These are phyloP conservation scores for Chironomus tentans DNA, from an alignment of 2,888 invertebrate genomes.

Conservation along the genomic window DNA sequence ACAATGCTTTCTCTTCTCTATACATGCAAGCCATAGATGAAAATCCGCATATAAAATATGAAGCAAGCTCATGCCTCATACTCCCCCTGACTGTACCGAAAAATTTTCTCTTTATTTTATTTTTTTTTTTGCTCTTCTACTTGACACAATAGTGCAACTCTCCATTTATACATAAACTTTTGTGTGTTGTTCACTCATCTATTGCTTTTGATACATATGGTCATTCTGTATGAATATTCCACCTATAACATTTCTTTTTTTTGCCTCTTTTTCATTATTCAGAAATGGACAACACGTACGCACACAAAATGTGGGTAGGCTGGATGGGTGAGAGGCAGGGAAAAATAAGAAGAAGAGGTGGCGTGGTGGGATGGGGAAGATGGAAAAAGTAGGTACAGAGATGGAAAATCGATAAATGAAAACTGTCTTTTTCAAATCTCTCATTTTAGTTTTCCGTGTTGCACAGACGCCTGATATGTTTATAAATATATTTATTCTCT, in stretches of 20 bases:
- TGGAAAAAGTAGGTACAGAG: neutral
- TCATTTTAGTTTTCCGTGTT: conserved; percentile 13
- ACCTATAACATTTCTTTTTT: conserved; percentile 4
- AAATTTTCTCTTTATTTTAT: too few species aligned
- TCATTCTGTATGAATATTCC: neutral
- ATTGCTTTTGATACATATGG: conserved; percentile 23
- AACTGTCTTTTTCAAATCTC: conserved; percentile 26
- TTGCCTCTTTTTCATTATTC: neutral
- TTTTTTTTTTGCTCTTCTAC: neutral
- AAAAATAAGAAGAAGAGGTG: neutral
- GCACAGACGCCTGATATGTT: conserved; percentile 4
- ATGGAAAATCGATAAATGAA: conserved; percentile 25
- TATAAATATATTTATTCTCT: too few species aligned
- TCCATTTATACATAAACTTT: conserved; percentile 1
- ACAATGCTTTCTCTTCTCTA: neutral
- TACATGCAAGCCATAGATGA: conserved; percentile 2
- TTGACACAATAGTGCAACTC: conserved; percentile 12
- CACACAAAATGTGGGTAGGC: conserved; percentile 19
- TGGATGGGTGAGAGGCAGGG: neutral
- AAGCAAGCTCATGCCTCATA: neutral
- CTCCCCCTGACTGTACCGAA: too few species aligned
- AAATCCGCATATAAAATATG: conserved; percentile 10
- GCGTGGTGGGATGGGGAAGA: too few species aligned
- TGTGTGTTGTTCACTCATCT: conserved; percentile 14
- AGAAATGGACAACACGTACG: conserved; percentile 23